Percentiles rank a stretch among this genome's conserved stretches.
Conservation (phyloP, 2,888 invertebrate genomes). For the Macrosoma leucophasiata region DNA sequence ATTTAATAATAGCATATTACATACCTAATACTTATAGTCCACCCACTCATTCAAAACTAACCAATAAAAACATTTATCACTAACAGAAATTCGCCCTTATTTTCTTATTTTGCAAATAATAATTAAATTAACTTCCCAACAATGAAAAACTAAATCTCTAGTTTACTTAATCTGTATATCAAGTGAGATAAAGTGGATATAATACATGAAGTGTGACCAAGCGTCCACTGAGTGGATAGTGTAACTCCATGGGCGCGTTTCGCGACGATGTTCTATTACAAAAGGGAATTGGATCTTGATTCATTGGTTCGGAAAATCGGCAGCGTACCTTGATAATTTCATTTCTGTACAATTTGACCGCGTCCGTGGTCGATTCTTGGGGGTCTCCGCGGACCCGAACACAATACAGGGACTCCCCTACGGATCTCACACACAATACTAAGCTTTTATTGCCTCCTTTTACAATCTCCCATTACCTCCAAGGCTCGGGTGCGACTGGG, state of each 20-base stretch:
- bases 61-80: no score
- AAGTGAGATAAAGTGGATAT: conserved; percentile 26
- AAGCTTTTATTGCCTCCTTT: conserved; percentile 75
- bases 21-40: no score
- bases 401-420: conserved; percentile 70
- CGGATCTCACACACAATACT: conserved; percentile 72
- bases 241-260: conserved; percentile 66
- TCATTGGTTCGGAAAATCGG: conserved; percentile 77
- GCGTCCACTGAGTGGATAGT: conserved; percentile 66
- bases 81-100: no score
- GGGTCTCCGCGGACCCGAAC: conserved; percentile 63
- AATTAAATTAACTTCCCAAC: no score
- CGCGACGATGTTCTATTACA: conserved; percentile 76
- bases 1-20: no score
- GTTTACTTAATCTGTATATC: no score
- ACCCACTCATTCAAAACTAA: no score
- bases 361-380: conserved; percentile 71
- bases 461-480: conserved; percentile 74
- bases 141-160: no score
- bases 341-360: conserved; percentile 77
- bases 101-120: no score
- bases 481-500: conserved; percentile 62
- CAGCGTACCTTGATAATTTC: conserved; percentile 77
- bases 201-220: conserved; percentile 49
- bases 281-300: conserved; percentile 77